Conservation (phyloP, 1,140 invertebrate genomes). For the Dreissena polymorpha region DNA sequence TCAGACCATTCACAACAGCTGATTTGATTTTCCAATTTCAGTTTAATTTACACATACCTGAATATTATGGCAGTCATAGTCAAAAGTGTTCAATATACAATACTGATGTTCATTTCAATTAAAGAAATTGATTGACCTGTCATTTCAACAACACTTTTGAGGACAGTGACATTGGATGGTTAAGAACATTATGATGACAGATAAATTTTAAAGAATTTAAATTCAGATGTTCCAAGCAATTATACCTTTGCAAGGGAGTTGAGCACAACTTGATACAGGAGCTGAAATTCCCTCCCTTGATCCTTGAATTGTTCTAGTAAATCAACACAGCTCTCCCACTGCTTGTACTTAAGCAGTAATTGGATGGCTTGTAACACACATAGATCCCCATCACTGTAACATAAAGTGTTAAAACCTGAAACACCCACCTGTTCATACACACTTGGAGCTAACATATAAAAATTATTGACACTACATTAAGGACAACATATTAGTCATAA, state of each 20-base stretch:
- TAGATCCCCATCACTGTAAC: conserved; percentile 31
- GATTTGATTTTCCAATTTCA: too few relatives aligned
- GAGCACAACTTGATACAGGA: conserved; percentile 29
- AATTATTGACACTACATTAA: too few relatives aligned
- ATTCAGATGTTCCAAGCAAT: neutral
- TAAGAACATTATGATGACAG: neutral
- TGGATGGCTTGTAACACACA: conserved; percentile 30
- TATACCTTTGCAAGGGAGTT: conserved; percentile 37
- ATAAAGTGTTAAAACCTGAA: neutral
- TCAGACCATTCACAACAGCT: too few relatives aligned
- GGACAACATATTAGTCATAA: too few relatives aligned
- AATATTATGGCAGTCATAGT: neutral
- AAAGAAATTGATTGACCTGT: neutral
- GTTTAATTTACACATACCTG: too few relatives aligned
- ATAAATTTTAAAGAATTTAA: neutral
- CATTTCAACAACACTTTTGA: neutral
- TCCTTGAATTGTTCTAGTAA: conserved; percentile 16
- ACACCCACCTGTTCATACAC: neutral
- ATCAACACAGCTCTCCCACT: conserved; percentile 15
- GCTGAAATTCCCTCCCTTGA: conserved; percentile 20
- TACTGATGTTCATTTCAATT: too few relatives aligned
- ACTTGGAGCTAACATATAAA: neutral
- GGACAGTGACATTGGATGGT: neutral
- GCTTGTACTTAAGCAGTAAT: conserved; percentile 21
- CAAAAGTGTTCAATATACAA: neutral